Conservation (phyloP, 2,113 vertebrate genomes). For the Scophthalmus maximus region DNA sequence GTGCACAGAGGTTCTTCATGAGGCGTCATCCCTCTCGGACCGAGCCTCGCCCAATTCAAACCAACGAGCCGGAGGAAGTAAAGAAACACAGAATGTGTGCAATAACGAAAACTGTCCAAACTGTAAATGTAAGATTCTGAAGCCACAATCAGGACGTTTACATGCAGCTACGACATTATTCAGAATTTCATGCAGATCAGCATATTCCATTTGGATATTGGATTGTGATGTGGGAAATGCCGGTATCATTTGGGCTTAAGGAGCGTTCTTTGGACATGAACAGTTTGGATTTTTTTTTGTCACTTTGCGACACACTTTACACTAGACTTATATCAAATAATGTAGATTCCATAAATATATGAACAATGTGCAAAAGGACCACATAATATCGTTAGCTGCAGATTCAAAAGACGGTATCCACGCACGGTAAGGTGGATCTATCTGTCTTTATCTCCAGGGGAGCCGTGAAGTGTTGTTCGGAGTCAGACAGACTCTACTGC, state of each 20-base stretch:
- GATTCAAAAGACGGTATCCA: slow-evolving; percentile 18
- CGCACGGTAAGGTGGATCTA: slow-evolving; percentile 16
- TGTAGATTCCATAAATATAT: background rate
- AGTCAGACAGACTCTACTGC: slow-evolving; percentile 32
- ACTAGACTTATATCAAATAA: background rate
- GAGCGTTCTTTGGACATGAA: no score
- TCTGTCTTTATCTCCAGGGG: slow-evolving; percentile 40
- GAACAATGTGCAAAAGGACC: background rate
- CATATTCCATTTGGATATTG: background rate
- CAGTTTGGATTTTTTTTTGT: no score
- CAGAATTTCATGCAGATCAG: background rate
- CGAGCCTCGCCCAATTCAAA: no score
- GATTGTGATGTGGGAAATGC: background rate
- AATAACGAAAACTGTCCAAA: no score
- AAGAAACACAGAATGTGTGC: no score
- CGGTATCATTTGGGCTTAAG: no score
- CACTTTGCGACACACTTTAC: no score
- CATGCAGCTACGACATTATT: background rate
- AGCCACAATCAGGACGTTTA: background rate
- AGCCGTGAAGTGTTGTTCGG: slow-evolving; percentile 38
- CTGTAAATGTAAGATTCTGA: no score
- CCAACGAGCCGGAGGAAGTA: no score
- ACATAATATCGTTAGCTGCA: background rate
- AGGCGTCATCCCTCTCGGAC: no score
- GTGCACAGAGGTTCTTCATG: no score